Conservation (phyloP, 92 coral and sea anemone genomes). For the Epizoanthus rinbou region DNA sequence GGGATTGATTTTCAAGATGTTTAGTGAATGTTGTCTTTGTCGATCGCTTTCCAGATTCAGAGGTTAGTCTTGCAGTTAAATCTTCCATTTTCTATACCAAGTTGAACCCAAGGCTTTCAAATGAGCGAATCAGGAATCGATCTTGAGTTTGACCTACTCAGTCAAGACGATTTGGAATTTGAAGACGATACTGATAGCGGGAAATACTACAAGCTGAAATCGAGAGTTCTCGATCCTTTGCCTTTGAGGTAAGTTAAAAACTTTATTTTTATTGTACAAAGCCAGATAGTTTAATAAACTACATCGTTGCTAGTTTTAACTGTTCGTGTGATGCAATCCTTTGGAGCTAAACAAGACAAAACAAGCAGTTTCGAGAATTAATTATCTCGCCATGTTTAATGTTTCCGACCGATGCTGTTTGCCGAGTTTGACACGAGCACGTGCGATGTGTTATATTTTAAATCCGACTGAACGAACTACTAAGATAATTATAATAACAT, state of each 20-base stretch:
- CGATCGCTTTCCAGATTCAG: neutral
- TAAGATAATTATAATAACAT: neutral
- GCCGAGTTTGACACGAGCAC: conserved; percentile 32
- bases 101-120: conserved; percentile 74
- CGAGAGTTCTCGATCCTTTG: conserved; percentile 67
- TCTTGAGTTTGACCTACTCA: conserved; percentile 94
- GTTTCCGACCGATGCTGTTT: conserved; percentile 11
- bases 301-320: neutral
- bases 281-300: neutral
- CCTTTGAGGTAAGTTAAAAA: conserved; percentile 57
- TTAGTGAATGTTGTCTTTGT: conserved; percentile 13
- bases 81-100: conserved; percentile 16
- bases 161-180: conserved; percentile 71
- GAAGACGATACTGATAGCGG: conserved; percentile 58
- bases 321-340: neutral
- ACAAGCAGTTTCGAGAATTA: neutral
- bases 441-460: conserved; percentile 6
- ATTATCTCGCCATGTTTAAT: neutral
- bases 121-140: conserved; percentile 99
- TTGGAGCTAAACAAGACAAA: neutral
- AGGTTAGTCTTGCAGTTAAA: conserved; percentile 9
- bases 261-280: neutral
- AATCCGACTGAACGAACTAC: neutral
- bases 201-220: conserved; percentile 80
- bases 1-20: conserved; percentile 53